Evolutionary conservation across 2,888 invertebrate species (phyloP).

Genomic region (Hermaeophaga mercurialis): DNA sequence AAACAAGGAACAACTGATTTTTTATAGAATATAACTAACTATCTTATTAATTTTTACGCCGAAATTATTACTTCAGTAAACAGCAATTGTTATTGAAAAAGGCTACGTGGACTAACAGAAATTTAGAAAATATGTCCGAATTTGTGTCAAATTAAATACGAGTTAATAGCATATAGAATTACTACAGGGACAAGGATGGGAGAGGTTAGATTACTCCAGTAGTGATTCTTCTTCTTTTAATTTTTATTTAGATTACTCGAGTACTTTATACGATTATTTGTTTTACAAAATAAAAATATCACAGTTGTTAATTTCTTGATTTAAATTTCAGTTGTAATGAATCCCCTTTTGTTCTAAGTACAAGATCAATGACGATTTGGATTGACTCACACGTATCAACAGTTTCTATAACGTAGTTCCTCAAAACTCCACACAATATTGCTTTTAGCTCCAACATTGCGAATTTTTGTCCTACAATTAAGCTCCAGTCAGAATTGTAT

Average conservation of each 20-base stretch:
- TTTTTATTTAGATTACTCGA: too few relatives aligned
- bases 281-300: too few relatives aligned
- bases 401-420: constrained; percentile 61
- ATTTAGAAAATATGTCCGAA: too few relatives aligned
- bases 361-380: constrained; percentile 57
- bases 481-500: constrained; percentile 61
- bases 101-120: not conserved
- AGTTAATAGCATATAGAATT: too few relatives aligned
- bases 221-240: too few relatives aligned
- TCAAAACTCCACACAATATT: constrained; percentile 61
- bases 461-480: constrained; percentile 67
- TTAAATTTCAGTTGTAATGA: constrained; percentile 55
- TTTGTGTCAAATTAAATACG: too few relatives aligned
- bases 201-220: too few relatives aligned
- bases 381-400: constrained; percentile 59
- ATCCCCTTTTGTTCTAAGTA: constrained; percentile 57
- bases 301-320: constrained; percentile 22
- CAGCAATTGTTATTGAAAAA: not conserved
- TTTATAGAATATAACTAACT: not conserved
- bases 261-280: too few relatives aligned
- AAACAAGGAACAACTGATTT: not conserved
- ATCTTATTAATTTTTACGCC: constrained; percentile 5
- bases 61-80: constrained; percentile 7
- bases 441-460: constrained; percentile 69
- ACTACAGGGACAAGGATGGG: too few relatives aligned